These are phyloP conservation scores for Heterocephalus glaber DNA, from an alignment of 2,113 vertebrate genomes.

Conservation along the genomic window DNA sequence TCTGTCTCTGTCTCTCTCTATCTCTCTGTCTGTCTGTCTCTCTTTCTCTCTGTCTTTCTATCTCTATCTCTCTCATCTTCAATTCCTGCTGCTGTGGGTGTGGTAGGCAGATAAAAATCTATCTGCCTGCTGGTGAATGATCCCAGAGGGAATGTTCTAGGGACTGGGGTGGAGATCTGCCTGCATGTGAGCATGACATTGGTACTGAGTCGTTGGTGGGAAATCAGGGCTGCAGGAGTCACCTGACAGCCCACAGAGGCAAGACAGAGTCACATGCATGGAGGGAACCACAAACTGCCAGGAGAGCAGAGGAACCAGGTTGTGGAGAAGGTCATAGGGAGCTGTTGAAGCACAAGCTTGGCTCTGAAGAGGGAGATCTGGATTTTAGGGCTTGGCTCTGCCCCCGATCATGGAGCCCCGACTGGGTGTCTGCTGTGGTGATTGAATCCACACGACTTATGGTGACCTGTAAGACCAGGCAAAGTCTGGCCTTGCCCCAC, in stretches of 20 bases:
- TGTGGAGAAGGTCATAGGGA: neutral
- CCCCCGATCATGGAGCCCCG: neutral
- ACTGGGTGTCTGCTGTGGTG: neutral
- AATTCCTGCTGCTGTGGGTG: slow-evolving; percentile 47
- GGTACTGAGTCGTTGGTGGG: neutral
- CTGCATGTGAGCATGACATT: neutral
- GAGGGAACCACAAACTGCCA: neutral
- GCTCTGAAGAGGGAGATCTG: neutral
- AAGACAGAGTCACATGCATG: neutral
- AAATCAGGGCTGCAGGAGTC: neutral
- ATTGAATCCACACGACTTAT: no score
- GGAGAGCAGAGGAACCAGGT: neutral
- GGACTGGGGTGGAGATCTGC: neutral
- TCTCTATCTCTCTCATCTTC: neutral
- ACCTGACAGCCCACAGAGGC: neutral
- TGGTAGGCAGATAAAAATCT: slow-evolving; percentile 62
- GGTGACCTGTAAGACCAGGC: neutral
- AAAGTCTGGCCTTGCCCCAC: neutral
- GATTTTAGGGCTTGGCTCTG: neutral
- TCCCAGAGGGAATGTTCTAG: slow-evolving; percentile 24
- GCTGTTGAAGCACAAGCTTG: neutral
- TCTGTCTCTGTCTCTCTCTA: neutral
- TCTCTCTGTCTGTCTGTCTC: neutral
- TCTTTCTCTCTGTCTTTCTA: neutral
- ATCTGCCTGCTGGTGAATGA: slow-evolving; percentile 42